phyloP scores from a whole-genome alignment of 2,888 invertebrate species.

The Leptinotarsa rubiginosa region DNA sequence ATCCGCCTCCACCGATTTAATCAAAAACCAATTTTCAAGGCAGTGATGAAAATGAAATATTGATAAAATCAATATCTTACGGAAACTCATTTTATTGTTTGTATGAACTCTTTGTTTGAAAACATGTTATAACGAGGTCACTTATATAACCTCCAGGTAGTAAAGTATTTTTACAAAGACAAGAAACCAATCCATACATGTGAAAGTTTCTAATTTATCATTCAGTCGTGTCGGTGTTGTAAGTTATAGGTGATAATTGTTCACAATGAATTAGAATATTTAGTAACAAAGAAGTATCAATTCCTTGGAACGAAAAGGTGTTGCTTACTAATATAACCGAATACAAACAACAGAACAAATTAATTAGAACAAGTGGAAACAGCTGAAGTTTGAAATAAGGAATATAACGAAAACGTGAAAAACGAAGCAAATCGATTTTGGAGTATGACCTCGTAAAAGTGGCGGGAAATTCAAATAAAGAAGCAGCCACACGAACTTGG shows the following conservation, averaged over 20 bases:
- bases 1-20: too few species aligned
- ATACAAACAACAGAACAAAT: too few species aligned
- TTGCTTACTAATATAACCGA: too few species aligned
- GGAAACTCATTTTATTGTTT: background rate
- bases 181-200: slow-evolving; percentile 6
- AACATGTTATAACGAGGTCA: slow-evolving; percentile 21
- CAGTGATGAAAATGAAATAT: background rate
- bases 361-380: too few species aligned
- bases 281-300: too few species aligned
- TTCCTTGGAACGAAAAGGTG: too few species aligned
- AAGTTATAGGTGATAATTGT: background rate
- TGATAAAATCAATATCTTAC: background rate
- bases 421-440: background rate
- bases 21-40: too few species aligned
- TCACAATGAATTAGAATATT: background rate
- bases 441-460: background rate
- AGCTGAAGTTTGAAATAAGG: background rate
- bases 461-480: slow-evolving; percentile 7
- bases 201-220: slow-evolving; percentile 24
- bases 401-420: background rate
- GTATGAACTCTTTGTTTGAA: background rate
- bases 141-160: slow-evolving; percentile 26
- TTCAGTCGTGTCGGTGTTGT: background rate
- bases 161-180: slow-evolving; percentile 23
- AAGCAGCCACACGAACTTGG: background rate